Percentiles rank a stretch among this genome's conserved stretches.
Evolutionary conservation across 1,140 invertebrate genomes (phyloP).

Genomic region (Cyclina sinensis): DNA sequence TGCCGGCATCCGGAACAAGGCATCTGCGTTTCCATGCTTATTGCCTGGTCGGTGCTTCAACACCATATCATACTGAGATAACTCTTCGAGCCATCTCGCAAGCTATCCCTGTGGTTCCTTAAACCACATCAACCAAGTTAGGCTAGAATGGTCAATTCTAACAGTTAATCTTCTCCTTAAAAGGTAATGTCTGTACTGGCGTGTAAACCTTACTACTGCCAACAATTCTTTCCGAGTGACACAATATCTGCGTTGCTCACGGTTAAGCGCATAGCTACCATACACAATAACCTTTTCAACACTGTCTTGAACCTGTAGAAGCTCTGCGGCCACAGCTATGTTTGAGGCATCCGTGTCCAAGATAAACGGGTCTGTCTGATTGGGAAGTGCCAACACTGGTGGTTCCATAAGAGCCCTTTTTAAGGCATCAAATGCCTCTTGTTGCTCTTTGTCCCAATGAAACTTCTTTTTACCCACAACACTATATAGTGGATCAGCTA

Average conservation of each 20-base stretch:
- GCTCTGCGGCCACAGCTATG: constrained; percentile 13
- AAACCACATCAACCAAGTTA: constrained; percentile 46
- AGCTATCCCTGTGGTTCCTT: constrained; percentile 33
- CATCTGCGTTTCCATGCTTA: constrained; percentile 11
- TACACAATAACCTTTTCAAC: background rate
- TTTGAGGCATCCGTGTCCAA: constrained; percentile 45
- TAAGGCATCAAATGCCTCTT: constrained; percentile 53
- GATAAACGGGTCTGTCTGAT: background rate
- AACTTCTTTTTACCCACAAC: constrained; percentile 67
- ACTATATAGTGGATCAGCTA: constrained; percentile 65
- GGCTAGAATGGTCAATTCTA: constrained; percentile 50
- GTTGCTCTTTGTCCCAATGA: constrained; percentile 55
- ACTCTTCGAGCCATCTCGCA: constrained; percentile 42
- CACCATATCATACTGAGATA: constrained; percentile 41
- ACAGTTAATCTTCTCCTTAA: background rate
- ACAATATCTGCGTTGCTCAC: constrained; percentile 23
- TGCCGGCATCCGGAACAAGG: constrained; percentile 1
- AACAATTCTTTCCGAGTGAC: constrained; percentile 55
- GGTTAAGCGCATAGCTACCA: no score
- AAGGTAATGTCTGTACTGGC: no score
- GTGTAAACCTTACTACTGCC: constrained; percentile 56
- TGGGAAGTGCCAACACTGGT: constrained; percentile 65
- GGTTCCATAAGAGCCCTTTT: constrained; percentile 55
- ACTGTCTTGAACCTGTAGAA: constrained; percentile 46
- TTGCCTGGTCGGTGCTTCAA: constrained; percentile 4